These are phyloP conservation scores for Araneus ventricosus DNA, from an alignment of 1,140 invertebrate genomes.

Conservation along the genomic window DNA sequence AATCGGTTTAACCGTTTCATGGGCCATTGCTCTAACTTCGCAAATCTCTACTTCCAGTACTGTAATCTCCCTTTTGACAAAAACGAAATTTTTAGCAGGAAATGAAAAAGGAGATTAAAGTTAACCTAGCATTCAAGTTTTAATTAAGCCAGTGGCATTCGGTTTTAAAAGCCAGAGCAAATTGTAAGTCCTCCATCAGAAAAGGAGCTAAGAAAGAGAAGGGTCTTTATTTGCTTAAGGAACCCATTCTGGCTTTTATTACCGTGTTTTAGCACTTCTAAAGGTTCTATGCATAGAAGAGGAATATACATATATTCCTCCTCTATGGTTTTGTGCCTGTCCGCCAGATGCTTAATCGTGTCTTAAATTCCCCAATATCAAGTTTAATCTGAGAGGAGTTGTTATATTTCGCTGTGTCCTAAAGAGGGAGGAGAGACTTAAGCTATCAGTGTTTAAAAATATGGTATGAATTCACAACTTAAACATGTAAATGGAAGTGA, in stretches of 20 bases:
- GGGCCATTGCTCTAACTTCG: neutral
- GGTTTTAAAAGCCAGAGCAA: neutral
- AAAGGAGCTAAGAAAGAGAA: too few relatives aligned
- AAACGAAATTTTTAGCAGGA: too few relatives aligned
- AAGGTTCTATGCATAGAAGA: too few relatives aligned
- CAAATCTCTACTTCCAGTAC: neutral
- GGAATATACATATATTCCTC: too few relatives aligned
- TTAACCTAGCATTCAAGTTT: neutral
- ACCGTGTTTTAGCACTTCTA: neutral
- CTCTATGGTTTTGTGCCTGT: neutral
- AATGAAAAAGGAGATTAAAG: neutral
- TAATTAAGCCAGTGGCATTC: neutral
- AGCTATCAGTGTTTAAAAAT: neutral
- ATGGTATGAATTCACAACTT: too few relatives aligned
- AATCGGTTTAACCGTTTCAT: neutral
- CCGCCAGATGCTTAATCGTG: neutral
- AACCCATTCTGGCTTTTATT: neutral
- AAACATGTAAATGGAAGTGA: too few relatives aligned
- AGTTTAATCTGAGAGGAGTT: neutral
- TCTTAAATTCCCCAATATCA: neutral
- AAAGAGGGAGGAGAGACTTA: neutral
- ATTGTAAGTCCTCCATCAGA: too few relatives aligned
- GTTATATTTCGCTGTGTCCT: neutral
- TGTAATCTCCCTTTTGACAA: slow-evolving; percentile 17
- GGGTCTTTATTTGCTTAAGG: neutral